Evolutionary conservation across 2,113 vertebrate species (phyloP), one percentile per base, ranked within the genome.

Genomic region (Sander vitreus): DNA sequence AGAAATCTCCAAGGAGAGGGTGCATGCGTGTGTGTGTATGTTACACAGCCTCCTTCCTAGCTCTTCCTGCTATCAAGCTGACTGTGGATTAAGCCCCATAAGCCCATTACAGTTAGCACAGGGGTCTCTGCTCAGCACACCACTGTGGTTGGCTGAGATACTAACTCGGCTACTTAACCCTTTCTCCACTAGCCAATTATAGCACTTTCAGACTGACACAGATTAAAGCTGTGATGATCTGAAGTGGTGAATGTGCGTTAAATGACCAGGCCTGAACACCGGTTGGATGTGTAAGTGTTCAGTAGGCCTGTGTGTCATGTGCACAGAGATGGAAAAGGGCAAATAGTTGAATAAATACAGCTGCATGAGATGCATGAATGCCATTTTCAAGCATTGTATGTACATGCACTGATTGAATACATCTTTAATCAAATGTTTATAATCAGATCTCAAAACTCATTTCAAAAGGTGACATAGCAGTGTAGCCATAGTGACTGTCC

Each of bases 41-140:
- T 33, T 33, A 33, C 33, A 19, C 18, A 30, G n/a, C 62, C 51
- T 63, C 25, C n/a, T 39, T 70, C 73, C 39, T 11, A 10, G 39
- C 39, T 64, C 53, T 76, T 62, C 72, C 60, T 36, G 59, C 76
- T 55, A 18, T 77, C 66, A 81, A 70, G 48, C 71, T 57, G 71
- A 59, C 62, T 39, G 36, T 64, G 76, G 89, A 91, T 93, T 92
- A 95, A 57, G 58, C 39, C 70, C 43, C 14, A 51, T 92, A 94
- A 95, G 84, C 90, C 88, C 88, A 92, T 94, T 93, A 94, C 75
- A 58, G 59, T 75, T 30, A 79, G 72, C 59, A 69, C 63, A 58
- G 71, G 71, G 82, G 81, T 89, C 82, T 85, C 71, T 75, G 39
- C 73, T 78, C 83, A 68, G 55, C 48, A 74, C 79, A 21, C 30